Conservation (phyloP, 2,888 invertebrate species). For the Synergus itoensis region DNA sequence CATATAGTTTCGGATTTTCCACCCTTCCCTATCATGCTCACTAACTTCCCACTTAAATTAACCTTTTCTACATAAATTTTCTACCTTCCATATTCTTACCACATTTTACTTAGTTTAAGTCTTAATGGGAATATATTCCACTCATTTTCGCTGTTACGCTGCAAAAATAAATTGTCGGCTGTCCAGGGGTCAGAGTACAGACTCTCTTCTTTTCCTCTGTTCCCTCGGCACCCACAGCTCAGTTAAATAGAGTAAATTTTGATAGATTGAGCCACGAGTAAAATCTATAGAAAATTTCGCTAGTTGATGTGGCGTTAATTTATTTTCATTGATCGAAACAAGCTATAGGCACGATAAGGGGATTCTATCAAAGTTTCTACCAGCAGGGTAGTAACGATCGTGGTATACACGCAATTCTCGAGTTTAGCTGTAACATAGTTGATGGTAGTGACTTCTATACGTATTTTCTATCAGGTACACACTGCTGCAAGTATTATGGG, state of each 20-base stretch:
- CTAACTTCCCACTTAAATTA: slow-evolving; percentile 33
- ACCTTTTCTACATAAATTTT: not conserved
- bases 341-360: slow-evolving; percentile 2
- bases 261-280: too few relatives aligned
- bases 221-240: too few relatives aligned
- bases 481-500: not conserved
- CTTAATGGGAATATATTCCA: not conserved
- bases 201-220: too few relatives aligned
- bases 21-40: not conserved
- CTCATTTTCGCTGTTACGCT: not conserved
- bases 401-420: slow-evolving; percentile 25
- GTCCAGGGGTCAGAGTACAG: not conserved
- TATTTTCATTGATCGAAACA: slow-evolving; percentile 13
- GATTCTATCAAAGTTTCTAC: slow-evolving; percentile 34
- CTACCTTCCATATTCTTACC: not conserved
- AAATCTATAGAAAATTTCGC: not conserved
- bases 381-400: slow-evolving; percentile 25
- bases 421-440: slow-evolving; percentile 26
- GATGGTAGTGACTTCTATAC: slow-evolving; percentile 43
- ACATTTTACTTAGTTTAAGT: not conserved
- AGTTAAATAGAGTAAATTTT: too few relatives aligned
- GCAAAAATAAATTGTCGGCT: not conserved
- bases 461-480: slow-evolving; percentile 1
- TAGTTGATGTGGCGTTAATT: slow-evolving; percentile 3
- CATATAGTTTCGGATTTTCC: slow-evolving; percentile 9